Conservation (phyloP, 2,113 vertebrate species). For the Xenus cinereus region DNA sequence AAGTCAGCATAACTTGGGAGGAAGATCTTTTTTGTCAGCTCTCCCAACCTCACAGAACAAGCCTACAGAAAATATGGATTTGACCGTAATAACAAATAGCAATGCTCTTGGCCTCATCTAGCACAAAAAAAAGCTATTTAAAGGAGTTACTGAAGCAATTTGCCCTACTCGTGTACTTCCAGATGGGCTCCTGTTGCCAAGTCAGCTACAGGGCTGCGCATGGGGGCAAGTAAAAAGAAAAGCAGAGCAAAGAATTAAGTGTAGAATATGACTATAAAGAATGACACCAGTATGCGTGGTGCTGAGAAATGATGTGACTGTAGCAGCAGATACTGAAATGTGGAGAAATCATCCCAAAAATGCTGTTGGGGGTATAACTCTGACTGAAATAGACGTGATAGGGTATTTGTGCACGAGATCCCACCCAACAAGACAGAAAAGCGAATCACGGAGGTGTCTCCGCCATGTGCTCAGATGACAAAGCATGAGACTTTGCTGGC, state of each 20-base stretch:
- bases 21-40: neutral
- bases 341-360: neutral
- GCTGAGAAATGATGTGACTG: neutral
- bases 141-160: neutral
- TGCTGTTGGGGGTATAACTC: neutral
- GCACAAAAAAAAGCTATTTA: neutral
- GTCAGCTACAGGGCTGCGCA: neutral
- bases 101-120: neutral
- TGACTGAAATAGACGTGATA: neutral
- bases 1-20: neutral
- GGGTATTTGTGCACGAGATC: neutral
- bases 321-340: neutral
- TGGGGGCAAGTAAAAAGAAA: neutral
- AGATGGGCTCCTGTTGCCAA: fast-evolving
- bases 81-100: neutral
- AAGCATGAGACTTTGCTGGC: neutral
- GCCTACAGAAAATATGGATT: neutral
- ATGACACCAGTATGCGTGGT: neutral
- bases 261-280: neutral
- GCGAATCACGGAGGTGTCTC: neutral
- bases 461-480: slow-evolving; percentile 7
- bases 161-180: fast-evolving
- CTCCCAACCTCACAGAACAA: neutral
- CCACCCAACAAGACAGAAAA: neutral
- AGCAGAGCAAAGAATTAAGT: neutral